Percentiles rank a stretch among this genome's conserved stretches.
phyloP scores from a whole-genome alignment of 2,888 invertebrate genomes.

The Hofmannophila pseudospretella region DNA sequence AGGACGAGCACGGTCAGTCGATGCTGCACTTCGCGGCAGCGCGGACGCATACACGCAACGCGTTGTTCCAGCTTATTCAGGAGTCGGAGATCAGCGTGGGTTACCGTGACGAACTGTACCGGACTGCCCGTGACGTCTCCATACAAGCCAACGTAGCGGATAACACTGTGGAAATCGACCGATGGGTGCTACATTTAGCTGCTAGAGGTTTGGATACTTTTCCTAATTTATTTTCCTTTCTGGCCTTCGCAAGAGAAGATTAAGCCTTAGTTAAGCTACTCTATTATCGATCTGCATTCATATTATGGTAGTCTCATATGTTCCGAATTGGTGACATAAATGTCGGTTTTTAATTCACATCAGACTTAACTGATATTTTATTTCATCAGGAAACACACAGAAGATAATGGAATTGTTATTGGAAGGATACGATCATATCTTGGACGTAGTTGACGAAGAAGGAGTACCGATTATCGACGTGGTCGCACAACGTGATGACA shows the following conservation, averaged over 20 bases:
- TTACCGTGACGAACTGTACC: conserved; percentile 90
- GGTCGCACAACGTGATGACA: conserved; percentile 81
- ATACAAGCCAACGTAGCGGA: conserved; percentile 86
- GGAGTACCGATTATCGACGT: conserved; percentile 83
- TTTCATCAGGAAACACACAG: conserved; percentile 51
- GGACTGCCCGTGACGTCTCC: conserved; percentile 92
- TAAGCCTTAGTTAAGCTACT: too few relatives aligned
- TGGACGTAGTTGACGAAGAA: conserved; percentile 86
- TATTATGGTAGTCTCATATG: too few relatives aligned
- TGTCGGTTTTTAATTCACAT: too few relatives aligned
- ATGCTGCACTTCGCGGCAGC: conserved; percentile 93
- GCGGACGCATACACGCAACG: conserved; percentile 87
- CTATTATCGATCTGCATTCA: too few relatives aligned
- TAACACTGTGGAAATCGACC: conserved; percentile 90
- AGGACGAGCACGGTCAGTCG: conserved; percentile 94
- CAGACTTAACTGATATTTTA: too few relatives aligned
- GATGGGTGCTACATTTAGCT: conserved; percentile 86
- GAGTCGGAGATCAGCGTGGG: conserved; percentile 89
- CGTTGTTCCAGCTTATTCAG: conserved; percentile 86
- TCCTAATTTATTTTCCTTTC: conserved; percentile 4
- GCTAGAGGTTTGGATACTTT: conserved; percentile 80
- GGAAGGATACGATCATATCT: conserved; percentile 92
- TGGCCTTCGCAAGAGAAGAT: not conserved
- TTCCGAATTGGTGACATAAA: too few relatives aligned
- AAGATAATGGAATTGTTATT: conserved; percentile 80